Evolutionary conservation across 2,113 vertebrate species (phyloP).

Genomic region (Andinoacara biseriatus): DNA sequence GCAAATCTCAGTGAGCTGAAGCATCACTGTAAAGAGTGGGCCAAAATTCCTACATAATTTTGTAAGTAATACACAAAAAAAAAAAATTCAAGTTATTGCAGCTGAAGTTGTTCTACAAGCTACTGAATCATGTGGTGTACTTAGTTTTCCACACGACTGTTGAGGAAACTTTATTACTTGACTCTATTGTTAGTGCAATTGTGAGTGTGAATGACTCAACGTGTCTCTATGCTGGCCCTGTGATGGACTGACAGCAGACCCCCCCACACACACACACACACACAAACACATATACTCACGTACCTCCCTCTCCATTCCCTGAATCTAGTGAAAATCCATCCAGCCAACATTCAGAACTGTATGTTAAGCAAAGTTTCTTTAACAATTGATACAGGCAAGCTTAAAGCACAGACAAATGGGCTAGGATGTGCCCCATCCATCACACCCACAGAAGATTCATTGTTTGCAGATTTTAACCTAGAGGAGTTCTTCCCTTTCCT

Average conservation of each 20-base stretch:
- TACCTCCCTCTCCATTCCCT: not conserved
- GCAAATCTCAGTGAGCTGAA: not conserved
- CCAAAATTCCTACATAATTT: not conserved
- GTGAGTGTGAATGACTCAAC: not conserved
- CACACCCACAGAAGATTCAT: constrained; percentile 54
- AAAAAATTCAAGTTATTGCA: not conserved
- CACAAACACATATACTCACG: too few relatives aligned
- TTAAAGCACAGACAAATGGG: constrained; percentile 63
- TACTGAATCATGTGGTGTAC: not conserved
- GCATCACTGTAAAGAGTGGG: not conserved
- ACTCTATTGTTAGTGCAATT: not conserved
- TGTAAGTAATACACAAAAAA: too few relatives aligned
- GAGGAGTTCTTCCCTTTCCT: constrained; percentile 44
- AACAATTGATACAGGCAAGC: constrained; percentile 46
- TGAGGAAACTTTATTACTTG: not conserved
- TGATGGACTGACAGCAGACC: not conserved
- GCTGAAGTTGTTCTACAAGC: not conserved
- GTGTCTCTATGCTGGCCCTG: not conserved
- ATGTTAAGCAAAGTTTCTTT: constrained; percentile 64
- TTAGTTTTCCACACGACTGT: not conserved
- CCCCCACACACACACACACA: not conserved
- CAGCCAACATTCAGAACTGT: constrained; percentile 47
- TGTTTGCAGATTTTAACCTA: constrained; percentile 68
- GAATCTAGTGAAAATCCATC: constrained; percentile 25
- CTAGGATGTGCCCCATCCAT: constrained; percentile 55